phyloP scores from a whole-genome alignment of 2,113 vertebrate genomes.

The Burhinus oedicnemus region DNA sequence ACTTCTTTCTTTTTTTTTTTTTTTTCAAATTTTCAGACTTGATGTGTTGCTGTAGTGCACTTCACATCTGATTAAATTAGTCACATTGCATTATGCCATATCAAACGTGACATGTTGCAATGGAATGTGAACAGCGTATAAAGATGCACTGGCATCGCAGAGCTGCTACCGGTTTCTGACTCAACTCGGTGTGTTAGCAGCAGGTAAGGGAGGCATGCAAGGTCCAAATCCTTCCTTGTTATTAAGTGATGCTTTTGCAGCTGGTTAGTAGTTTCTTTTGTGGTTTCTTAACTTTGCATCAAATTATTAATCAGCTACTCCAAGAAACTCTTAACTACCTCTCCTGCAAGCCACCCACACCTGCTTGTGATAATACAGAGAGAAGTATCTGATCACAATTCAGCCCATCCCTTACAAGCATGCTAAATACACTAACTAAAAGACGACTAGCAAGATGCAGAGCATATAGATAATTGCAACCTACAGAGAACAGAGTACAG shows the following conservation, averaged over 20 bases:
- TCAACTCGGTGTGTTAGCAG: background rate
- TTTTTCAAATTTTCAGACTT: conserved; percentile 15
- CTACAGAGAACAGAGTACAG: background rate
- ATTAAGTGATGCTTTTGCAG: background rate
- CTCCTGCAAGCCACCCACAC: background rate
- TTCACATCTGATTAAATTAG: conserved; percentile 77
- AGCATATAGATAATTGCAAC: background rate
- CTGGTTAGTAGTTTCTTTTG: background rate
- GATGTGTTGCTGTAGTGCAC: conserved; percentile 47
- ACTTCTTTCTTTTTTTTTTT: background rate
- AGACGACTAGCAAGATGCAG: background rate
- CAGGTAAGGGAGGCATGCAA: background rate
- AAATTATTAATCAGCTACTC: background rate
- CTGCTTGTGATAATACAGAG: background rate
- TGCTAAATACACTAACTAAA: background rate
- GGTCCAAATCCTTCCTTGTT: background rate
- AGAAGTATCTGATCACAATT: background rate
- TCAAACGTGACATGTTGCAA: conserved; percentile 65
- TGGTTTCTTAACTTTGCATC: background rate
- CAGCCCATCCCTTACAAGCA: background rate
- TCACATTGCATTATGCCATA: conserved; percentile 68
- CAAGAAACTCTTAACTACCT: background rate
- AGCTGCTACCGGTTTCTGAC: conserved; percentile 22
- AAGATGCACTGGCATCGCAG: conserved; percentile 44
- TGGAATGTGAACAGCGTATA: conserved; percentile 66